Conservation (phyloP, 2,888 invertebrate genomes). For the Drosophila rubida region DNA sequence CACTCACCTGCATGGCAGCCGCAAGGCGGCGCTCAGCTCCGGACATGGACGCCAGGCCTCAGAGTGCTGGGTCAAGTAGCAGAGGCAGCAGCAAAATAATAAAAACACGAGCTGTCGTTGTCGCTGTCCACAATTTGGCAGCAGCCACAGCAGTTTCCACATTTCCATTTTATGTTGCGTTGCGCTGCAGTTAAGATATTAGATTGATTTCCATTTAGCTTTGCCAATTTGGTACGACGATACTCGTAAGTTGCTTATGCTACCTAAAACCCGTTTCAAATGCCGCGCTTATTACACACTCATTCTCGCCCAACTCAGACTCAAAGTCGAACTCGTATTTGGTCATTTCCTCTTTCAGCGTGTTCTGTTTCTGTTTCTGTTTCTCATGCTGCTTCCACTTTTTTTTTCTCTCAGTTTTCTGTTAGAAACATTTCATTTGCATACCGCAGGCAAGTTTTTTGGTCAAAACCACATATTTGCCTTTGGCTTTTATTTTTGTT, state of each 20-base stretch:
- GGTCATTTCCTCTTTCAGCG: slow-evolving; percentile 69
- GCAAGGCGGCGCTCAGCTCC: slow-evolving; percentile 90
- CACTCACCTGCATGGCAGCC: slow-evolving; percentile 89
- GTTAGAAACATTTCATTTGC: slow-evolving; percentile 67
- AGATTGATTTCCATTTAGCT: slow-evolving; percentile 35
- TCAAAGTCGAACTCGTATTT: slow-evolving; percentile 39
- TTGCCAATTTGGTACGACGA: slow-evolving; percentile 13
- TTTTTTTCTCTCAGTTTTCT: slow-evolving; percentile 15
- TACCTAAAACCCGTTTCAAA: slow-evolving; percentile 51
- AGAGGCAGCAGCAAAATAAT: slow-evolving; percentile 68
- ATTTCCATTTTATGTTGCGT: slow-evolving; percentile 43
- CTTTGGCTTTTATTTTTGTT: slow-evolving; percentile 26
- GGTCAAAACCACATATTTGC: slow-evolving; percentile 54
- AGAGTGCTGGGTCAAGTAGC: slow-evolving; percentile 78
- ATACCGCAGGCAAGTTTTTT: slow-evolving; percentile 53
- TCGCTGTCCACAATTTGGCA: slow-evolving; percentile 27
- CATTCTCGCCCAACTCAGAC: slow-evolving; percentile 21
- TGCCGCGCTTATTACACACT: slow-evolving; percentile 30
- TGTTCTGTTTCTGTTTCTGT: slow-evolving; percentile 22
- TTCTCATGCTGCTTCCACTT: neutral
- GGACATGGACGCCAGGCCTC: slow-evolving; percentile 90
- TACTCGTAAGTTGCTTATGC: neutral
- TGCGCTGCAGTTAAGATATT: slow-evolving; percentile 20
- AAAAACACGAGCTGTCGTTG: slow-evolving; percentile 43
- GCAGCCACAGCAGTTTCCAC: slow-evolving; percentile 36